Evolutionary conservation across 2,113 vertebrate species (phyloP).

Genomic region (Spea multiplicata): DNA sequence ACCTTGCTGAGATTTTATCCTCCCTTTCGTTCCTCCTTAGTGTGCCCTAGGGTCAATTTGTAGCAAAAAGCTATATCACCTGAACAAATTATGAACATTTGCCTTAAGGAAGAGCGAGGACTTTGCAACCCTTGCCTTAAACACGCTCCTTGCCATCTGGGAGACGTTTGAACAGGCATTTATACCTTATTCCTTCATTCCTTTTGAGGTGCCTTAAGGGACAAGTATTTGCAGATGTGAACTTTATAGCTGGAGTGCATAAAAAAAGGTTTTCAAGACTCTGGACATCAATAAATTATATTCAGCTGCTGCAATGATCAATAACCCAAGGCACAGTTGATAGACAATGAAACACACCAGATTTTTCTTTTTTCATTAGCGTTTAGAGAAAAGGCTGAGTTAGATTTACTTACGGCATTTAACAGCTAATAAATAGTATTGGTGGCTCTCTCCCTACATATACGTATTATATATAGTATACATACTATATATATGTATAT

Average conservation of each 20-base stretch:
- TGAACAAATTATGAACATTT: slow-evolving; percentile 38
- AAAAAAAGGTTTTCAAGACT: slow-evolving; percentile 1
- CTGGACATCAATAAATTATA: slow-evolving; percentile 31
- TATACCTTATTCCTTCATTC: slow-evolving; percentile 7
- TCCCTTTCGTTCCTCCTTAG: neutral
- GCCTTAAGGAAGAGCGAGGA: neutral
- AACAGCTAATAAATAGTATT: slow-evolving; percentile 14
- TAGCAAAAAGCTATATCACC: slow-evolving; percentile 36
- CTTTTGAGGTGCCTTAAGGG: neutral
- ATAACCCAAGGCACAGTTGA: neutral
- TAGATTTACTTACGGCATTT: slow-evolving; percentile 2
- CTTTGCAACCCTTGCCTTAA: fast-evolving
- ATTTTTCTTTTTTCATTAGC: slow-evolving; percentile 14
- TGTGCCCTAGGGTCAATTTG: neutral
- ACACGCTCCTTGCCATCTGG: slow-evolving; percentile 8
- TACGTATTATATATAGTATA: neutral
- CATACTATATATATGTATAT: neutral
- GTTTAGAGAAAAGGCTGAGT: neutral
- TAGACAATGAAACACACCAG: slow-evolving; percentile 6
- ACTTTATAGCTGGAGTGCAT: neutral
- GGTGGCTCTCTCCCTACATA: neutral
- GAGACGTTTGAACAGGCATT: slow-evolving; percentile 37
- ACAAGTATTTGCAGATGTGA: slow-evolving; percentile 10
- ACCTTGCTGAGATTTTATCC: slow-evolving; percentile 22
- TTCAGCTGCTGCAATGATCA: slow-evolving; percentile 11